phyloP scores from a whole-genome alignment of 1,140 invertebrate genomes.

The Lanistes nyassanus region DNA sequence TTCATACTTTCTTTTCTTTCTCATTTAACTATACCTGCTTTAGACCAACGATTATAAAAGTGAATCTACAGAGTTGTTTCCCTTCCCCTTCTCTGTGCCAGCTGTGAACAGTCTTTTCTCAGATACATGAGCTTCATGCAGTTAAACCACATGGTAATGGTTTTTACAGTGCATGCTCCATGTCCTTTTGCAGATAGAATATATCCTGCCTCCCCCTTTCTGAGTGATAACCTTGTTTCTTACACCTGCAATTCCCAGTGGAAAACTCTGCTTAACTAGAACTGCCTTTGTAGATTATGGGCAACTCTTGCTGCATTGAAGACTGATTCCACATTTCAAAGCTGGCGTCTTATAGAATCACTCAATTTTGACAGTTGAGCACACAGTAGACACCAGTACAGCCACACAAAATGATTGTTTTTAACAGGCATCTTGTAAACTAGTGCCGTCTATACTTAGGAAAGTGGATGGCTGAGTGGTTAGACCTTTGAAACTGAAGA shows the following conservation, averaged over 20 bases:
- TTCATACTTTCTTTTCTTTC: background rate
- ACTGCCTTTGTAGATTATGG: too few relatives aligned
- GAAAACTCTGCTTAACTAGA: too few relatives aligned
- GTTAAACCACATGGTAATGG: constrained; percentile 3
- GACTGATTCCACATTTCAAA: too few relatives aligned
- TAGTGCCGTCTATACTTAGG: too few relatives aligned
- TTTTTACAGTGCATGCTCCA: background rate
- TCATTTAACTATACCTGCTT: background rate
- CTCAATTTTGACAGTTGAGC: too few relatives aligned
- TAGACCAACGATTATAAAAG: background rate
- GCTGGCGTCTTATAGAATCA: too few relatives aligned
- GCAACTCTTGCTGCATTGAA: too few relatives aligned
- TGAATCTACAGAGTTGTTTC: background rate
- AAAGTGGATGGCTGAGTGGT: too few relatives aligned
- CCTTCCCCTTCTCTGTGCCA: constrained; percentile 3
- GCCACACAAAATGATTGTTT: too few relatives aligned
- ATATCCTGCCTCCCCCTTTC: background rate
- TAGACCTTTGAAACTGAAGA: too few relatives aligned
- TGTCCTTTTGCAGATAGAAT: background rate
- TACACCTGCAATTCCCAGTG: background rate
- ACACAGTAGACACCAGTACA: too few relatives aligned
- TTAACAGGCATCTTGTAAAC: too few relatives aligned
- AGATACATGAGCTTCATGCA: constrained; percentile 3
- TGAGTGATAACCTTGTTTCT: background rate
- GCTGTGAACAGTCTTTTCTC: constrained; percentile 24